phyloP scores from a whole-genome alignment of 2,113 vertebrate genomes.

The Archocentrus centrarchus region DNA sequence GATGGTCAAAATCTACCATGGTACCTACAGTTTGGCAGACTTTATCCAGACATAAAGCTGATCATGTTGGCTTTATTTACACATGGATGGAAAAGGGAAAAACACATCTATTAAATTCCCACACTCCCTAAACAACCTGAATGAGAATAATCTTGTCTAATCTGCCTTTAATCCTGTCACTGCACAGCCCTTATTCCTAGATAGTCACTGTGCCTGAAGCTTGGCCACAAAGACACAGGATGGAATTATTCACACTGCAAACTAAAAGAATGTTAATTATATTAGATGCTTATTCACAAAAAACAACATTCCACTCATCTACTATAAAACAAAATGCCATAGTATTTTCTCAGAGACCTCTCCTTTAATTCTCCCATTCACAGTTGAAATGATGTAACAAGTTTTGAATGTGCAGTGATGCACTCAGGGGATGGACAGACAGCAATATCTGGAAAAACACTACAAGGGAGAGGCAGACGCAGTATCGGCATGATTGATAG shows the following conservation, averaged over 20 bases:
- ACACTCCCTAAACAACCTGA: slow-evolving; percentile 12
- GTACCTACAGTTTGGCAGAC: background rate
- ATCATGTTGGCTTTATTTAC: background rate
- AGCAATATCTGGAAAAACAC: background rate
- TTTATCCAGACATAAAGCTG: background rate
- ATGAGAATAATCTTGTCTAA: slow-evolving; percentile 6
- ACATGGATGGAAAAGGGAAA: background rate
- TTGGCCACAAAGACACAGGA: background rate
- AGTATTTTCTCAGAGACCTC: background rate
- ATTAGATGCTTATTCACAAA: background rate
- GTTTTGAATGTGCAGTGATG: background rate
- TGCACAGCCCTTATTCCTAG: background rate
- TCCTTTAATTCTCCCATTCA: background rate
- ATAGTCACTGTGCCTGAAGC: background rate
- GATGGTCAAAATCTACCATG: background rate
- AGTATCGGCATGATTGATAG: background rate
- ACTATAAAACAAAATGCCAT: background rate
- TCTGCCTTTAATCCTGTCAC: background rate
- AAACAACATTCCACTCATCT: background rate
- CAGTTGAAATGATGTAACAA: background rate
- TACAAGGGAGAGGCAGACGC: background rate
- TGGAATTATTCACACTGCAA: background rate
- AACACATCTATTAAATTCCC: background rate
- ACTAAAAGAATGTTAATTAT: background rate
- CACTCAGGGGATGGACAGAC: background rate